phyloP scores from a whole-genome alignment of 2,888 invertebrate genomes.

The Cremastinae sp. region DNA sequence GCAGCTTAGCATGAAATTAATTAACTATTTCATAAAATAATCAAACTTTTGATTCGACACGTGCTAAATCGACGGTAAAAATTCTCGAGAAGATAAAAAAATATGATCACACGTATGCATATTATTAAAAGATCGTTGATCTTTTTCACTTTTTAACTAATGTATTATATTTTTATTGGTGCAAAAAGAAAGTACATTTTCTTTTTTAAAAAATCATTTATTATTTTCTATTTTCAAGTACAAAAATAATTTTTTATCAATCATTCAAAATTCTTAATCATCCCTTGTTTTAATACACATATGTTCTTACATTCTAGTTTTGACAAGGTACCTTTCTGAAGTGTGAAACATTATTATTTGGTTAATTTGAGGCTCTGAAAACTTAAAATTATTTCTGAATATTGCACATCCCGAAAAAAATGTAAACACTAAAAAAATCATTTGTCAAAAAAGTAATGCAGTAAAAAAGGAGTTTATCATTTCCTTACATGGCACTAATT shows the following conservation, averaged over 20 bases:
- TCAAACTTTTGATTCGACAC: too few relatives aligned
- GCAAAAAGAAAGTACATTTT: too few relatives aligned
- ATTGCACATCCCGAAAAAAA: constrained; percentile 63
- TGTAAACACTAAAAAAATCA: constrained; percentile 21
- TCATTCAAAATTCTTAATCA: constrained; percentile 27
- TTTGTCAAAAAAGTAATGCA: background rate
- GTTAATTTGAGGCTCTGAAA: constrained; percentile 54
- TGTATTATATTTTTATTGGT: too few relatives aligned
- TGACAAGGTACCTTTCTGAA: constrained; percentile 77
- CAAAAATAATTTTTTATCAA: constrained; percentile 23
- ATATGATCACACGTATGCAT: too few relatives aligned
- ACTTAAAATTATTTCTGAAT: constrained; percentile 31
- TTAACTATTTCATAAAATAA: too few relatives aligned
- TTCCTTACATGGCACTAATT: constrained; percentile 44
- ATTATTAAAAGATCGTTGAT: too few relatives aligned
- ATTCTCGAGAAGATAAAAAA: too few relatives aligned
- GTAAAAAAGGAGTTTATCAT: background rate
- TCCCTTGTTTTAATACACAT: constrained; percentile 50
- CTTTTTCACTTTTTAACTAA: too few relatives aligned
- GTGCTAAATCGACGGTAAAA: too few relatives aligned
- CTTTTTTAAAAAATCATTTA: too few relatives aligned
- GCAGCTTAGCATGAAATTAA: too few relatives aligned
- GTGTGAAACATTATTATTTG: constrained; percentile 72
- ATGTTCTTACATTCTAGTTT: constrained; percentile 66
- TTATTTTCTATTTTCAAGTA: background rate